Evolutionary conservation across 1,140 invertebrate species (phyloP), one percentile per base, ranked within the genome.

Genomic region (Sesamia nonagrioides): DNA sequence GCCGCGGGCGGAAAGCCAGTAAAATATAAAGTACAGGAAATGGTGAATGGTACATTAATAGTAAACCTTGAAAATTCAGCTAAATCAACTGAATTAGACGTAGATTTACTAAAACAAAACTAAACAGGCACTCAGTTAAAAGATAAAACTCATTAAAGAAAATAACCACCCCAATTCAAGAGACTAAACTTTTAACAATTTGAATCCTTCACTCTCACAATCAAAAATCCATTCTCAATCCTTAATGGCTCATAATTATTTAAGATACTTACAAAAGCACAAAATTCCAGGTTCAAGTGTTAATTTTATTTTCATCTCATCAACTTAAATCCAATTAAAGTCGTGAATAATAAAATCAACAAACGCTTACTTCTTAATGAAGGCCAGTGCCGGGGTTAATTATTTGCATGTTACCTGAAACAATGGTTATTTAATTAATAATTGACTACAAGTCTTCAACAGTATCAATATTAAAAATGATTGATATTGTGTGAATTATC

Each of bases 341-440:
- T 75, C 73, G 54, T 73, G 56, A 75, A 75, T 75, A 75, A 75
- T 75, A 75, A 63, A 75, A 75, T 75, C 73, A 75, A 63, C 73
- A 75, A 75, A 75, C 73, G 58, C 73, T 75, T 75, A 63, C 73
- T 75, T 6, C 58, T 15, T 74, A 74, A 75, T 63, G 73, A 75
- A 63, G 73, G 15, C 58, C 54, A 18, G 17, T 60, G 45, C 40
- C 50, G 42, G 18, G 40, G 58, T 75, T 63, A 75, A 75, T 75
- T 56, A 77, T 77, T 77, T 68, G 75, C 61, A 68, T 77, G 61
- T 77, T 72, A 77, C 75, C 75, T 77, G 75, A 56, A 77, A 77
- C 61, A 77, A 77, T 56, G 52, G 61, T 68, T 58, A 33, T 45
- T 78, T 78, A 15, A 73, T 78, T 73, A 73, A 56, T 66, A 77